Evolutionary conservation across 1,140 invertebrate species (phyloP).

Genomic region (Apis florea): DNA sequence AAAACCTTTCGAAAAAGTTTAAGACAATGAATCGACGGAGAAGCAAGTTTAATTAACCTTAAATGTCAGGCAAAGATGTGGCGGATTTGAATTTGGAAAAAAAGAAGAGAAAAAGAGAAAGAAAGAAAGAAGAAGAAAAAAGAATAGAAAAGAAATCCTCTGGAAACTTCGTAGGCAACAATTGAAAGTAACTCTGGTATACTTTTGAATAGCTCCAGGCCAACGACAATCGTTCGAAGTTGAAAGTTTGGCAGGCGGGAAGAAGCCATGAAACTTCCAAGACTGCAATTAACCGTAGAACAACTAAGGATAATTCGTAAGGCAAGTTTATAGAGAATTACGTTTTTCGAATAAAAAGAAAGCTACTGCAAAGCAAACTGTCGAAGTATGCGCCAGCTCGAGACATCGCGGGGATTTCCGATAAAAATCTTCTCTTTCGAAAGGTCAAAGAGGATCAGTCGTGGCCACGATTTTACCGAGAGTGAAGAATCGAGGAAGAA

Average conservation of each 20-base stretch:
- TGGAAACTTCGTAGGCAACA: slow-evolving; percentile 35
- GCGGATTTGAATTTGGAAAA: slow-evolving; percentile 19
- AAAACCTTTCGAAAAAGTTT: background rate
- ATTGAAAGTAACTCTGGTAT: slow-evolving; percentile 48
- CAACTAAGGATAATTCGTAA: slow-evolving; percentile 41
- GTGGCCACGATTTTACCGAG: background rate
- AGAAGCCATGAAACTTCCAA: slow-evolving; percentile 50
- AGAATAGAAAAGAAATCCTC: background rate
- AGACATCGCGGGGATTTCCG: slow-evolving; percentile 23
- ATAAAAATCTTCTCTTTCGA: slow-evolving; percentile 21
- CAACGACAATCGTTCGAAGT: slow-evolving; percentile 41
- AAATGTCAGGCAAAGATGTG: slow-evolving; percentile 26
- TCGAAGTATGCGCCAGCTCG: background rate
- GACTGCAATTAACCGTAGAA: slow-evolving; percentile 46
- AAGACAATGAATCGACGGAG: slow-evolving; percentile 12
- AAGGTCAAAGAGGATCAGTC: slow-evolving; percentile 18
- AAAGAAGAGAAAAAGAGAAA: background rate
- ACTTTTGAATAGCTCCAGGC: slow-evolving; percentile 34
- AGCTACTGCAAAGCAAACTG: slow-evolving; percentile 2
- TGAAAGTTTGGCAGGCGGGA: slow-evolving; percentile 39
- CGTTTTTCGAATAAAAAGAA: slow-evolving; percentile 3
- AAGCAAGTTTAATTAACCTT: slow-evolving; percentile 43
- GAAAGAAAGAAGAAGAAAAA: background rate
- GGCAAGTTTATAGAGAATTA: slow-evolving; percentile 18
- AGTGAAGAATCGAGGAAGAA: background rate